Evolutionary conservation across 2,888 invertebrate genomes (phyloP).

Genomic region (Drosophila mayaguana): DNA sequence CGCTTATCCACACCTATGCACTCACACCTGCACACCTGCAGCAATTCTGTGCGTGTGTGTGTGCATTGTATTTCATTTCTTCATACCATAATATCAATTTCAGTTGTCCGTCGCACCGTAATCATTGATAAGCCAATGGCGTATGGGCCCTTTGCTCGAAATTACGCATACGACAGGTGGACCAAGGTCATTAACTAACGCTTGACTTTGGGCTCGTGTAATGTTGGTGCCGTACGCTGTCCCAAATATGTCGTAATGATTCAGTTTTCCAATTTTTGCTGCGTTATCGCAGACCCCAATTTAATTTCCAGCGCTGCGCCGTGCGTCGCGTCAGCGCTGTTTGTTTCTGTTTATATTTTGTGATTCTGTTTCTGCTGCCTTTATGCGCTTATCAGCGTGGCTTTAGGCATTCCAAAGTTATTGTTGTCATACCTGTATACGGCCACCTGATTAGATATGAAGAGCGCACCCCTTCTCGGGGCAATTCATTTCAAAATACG

Average conservation of each 20-base stretch:
- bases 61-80: slow-evolving; percentile 35
- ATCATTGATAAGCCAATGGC: slow-evolving; percentile 45
- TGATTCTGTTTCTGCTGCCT: slow-evolving; percentile 25
- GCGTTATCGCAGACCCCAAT: slow-evolving; percentile 45
- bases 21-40: slow-evolving; percentile 1
- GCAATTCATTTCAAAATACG: slow-evolving; percentile 28
- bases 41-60: neutral
- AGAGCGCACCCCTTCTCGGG: slow-evolving; percentile 51
- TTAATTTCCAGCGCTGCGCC: slow-evolving; percentile 20
- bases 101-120: slow-evolving; percentile 28
- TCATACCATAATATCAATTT: slow-evolving; percentile 41
- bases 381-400: slow-evolving; percentile 49
- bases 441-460: slow-evolving; percentile 50
- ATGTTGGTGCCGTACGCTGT: slow-evolving; percentile 16
- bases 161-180: slow-evolving; percentile 75
- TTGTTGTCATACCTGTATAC: slow-evolving; percentile 28
- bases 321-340: slow-evolving; percentile 25
- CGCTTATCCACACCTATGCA: neutral
- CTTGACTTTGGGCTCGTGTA: slow-evolving; percentile 55
- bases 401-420: slow-evolving; percentile 72
- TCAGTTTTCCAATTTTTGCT: slow-evolving; percentile 59
- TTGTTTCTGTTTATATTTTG: slow-evolving; percentile 37
- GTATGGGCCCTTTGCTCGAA: slow-evolving; percentile 24
- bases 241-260: slow-evolving; percentile 68
- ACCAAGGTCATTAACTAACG: slow-evolving; percentile 78